Base-by-base conservation (phyloP, 2,797 vertebrate species). In the Phrynocephalus forsythii region DNA sequence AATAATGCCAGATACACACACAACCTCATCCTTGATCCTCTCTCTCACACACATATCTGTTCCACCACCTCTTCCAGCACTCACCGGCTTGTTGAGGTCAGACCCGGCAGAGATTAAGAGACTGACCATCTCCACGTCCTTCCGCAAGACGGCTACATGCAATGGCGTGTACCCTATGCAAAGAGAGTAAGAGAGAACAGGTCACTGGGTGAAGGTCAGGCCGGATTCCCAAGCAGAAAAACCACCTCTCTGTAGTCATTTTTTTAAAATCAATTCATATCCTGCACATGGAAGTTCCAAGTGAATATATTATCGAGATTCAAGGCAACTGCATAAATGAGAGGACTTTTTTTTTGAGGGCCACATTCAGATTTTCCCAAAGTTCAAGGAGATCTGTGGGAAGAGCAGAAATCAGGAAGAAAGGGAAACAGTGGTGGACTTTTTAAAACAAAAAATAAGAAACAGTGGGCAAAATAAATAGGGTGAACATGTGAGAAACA, bases 41-140 rank as follows among this genome's bases (percentile, higher is more conserved):
- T 56, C 52, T 56, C 52, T 56, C 52, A 6, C 5, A 50, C 5
- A 15, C 20, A 26, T 3, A 3, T 60, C 24, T n/a, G 38, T 16
- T 82, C 75, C 28, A 56, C 6, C 8, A 9, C 13, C 75, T 11
- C 28, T 50, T 16, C 38, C 22, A 16, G 7, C 18, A 91, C 95
- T 96, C 88, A 97, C 97, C 84, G 93, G 94, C 90, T 96, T 96
- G 92, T 97, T 97, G 77, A 96, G 94, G 86, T 97, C 95, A 1
- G 96, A 96, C 83, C 97, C 96, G 0, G 94, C 96, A 0, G 94
- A 89, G 83, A 94, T 69, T 83, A 97, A 94, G 90, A 96, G 94
- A 50, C 33, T 93, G 71, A 97, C 95, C 88, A 96, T 95, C 33
- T 95, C 94, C 10, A 94, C 87, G 0, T 96, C 94, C 83, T 94